These are phyloP conservation scores for Pollenia griseotomentosa DNA, from an alignment of 2,888 invertebrate species.

Conservation along the genomic window DNA sequence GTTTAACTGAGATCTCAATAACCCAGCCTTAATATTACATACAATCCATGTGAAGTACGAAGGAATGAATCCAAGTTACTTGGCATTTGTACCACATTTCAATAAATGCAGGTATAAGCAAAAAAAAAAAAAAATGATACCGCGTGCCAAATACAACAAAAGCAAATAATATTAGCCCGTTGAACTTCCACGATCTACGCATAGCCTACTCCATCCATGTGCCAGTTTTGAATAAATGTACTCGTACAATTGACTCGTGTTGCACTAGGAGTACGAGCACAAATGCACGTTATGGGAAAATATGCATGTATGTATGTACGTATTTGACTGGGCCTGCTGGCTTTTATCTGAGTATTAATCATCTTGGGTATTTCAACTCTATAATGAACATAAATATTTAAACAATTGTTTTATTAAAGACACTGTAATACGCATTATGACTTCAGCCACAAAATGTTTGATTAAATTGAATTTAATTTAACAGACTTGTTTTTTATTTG, in stretches of 20 bases:
- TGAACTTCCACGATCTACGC: constrained; percentile 19
- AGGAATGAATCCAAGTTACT: not conserved
- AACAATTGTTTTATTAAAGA: constrained; percentile 43
- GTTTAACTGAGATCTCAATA: no score
- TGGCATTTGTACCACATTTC: not conserved
- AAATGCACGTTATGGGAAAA: not conserved
- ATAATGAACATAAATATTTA: constrained; percentile 40
- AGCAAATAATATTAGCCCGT: not conserved
- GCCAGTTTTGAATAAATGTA: not conserved
- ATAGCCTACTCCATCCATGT: not conserved
- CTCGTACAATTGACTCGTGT: not conserved
- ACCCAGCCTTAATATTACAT: no score
- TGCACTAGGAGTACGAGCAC: not conserved
- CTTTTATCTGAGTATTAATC: constrained; percentile 22
- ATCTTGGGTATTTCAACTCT: constrained; percentile 1
- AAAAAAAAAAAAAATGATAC: constrained; percentile 1
- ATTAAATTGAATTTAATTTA: constrained; percentile 31
- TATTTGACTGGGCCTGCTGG: not conserved
- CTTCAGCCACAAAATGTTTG: not conserved
- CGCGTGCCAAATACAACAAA: constrained; percentile 29
- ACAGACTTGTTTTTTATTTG: not conserved
- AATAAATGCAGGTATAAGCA: constrained; percentile 44
- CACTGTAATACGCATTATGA: not conserved
- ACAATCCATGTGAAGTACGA: no score
- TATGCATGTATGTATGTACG: not conserved